These are phyloP conservation scores for Cylindroiulus punctatus DNA, from an alignment of 2,888 invertebrate species.

Conservation along the genomic window DNA sequence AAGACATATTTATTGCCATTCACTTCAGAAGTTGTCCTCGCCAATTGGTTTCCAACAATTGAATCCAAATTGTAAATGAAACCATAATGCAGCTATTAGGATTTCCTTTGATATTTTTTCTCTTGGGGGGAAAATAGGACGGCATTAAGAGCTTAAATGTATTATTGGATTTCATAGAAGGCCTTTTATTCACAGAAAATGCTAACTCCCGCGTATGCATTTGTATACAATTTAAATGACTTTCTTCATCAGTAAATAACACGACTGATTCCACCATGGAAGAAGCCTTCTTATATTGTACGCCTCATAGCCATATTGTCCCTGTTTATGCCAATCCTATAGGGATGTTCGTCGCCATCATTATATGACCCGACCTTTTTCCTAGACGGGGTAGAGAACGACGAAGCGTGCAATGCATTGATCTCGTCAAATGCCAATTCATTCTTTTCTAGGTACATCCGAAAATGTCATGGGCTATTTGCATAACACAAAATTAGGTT, in stretches of 20 bases:
- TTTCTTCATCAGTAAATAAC: background rate
- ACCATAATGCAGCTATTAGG: background rate
- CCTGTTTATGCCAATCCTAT: background rate
- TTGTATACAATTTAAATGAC: background rate
- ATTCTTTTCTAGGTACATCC: background rate
- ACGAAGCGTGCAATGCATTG: slow-evolving; percentile 5
- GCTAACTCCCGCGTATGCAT: no score
- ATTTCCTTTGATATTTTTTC: background rate
- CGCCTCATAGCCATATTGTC: background rate
- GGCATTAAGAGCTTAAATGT: background rate
- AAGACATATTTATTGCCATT: no score
- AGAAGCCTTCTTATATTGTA: background rate
- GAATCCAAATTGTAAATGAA: no score
- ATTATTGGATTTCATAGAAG: no score
- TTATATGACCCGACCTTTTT: background rate
- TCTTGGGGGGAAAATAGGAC: no score
- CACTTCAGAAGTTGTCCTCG: no score
- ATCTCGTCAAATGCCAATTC: slow-evolving; percentile 39
- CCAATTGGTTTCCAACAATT: no score
- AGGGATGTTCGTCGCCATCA: background rate
- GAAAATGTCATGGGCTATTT: slow-evolving; percentile 43
- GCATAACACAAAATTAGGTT: slow-evolving; percentile 27
- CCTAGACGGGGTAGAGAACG: background rate
- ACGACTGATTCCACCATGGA: background rate
- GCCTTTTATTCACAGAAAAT: no score